Percentiles rank a stretch among this genome's conserved stretches.
Evolutionary conservation across 2,888 invertebrate species (phyloP).

Genomic region (Dugesia japonica): DNA sequence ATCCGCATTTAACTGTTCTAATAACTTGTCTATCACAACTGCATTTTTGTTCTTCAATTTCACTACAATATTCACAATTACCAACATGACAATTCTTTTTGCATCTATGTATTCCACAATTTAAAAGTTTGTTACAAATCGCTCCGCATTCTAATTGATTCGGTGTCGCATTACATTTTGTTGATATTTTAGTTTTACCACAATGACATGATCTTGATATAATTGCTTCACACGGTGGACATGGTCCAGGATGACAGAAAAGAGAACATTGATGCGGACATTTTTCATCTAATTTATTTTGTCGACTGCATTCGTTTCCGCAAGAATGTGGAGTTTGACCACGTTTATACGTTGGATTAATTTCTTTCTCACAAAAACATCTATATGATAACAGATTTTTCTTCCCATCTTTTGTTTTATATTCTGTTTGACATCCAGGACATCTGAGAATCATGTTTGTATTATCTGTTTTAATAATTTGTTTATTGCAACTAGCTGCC

Average conservation of each 20-base stretch:
- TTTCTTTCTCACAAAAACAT: constrained; percentile 73
- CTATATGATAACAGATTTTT: constrained; percentile 39
- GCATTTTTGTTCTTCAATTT: constrained; percentile 39
- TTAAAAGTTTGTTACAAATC: constrained; percentile 59
- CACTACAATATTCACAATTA: constrained; percentile 58
- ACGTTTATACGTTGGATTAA: constrained; percentile 54
- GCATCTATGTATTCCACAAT: constrained; percentile 66
- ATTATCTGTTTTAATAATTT: constrained; percentile 25
- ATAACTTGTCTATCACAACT: constrained; percentile 41
- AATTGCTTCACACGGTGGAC: constrained; percentile 36
- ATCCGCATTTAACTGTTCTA: constrained; percentile 55
- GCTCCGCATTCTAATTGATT: constrained; percentile 53
- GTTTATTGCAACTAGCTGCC: constrained; percentile 53
- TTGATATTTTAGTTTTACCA: constrained; percentile 50
- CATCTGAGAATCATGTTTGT: constrained; percentile 50
- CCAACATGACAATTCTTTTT: constrained; percentile 62
- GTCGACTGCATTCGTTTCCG: constrained; percentile 64
- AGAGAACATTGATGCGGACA: neutral
- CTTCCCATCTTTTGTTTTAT: constrained; percentile 37
- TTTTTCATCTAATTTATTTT: no score
- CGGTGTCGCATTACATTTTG: constrained; percentile 7
- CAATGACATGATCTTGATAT: constrained; percentile 50
- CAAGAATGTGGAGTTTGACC: constrained; percentile 63
- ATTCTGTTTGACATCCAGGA: constrained; percentile 77
- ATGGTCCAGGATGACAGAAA: constrained; percentile 30